Percentiles rank a stretch among this genome's conserved stretches.
Conservation (phyloP, 2,113 vertebrate species). For the Xiphias gladius region DNA sequence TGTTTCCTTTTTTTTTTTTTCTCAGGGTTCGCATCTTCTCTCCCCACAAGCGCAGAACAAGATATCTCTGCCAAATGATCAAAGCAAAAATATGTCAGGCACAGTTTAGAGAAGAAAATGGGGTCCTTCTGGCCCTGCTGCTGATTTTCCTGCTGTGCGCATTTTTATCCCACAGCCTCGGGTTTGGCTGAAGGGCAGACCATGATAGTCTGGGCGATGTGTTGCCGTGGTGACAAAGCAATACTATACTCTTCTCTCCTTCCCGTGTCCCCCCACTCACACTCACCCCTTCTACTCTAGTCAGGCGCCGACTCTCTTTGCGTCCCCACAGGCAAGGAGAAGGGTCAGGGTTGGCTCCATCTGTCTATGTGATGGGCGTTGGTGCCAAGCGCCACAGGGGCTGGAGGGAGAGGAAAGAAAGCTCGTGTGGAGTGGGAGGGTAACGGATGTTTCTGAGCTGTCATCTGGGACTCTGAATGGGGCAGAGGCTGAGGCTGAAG, state of each 20-base stretch:
- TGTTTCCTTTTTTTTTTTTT: constrained; percentile 37
- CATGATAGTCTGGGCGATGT: constrained; percentile 51
- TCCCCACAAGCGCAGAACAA: constrained; percentile 18
- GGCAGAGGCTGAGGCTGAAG: constrained; percentile 42
- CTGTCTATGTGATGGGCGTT: constrained; percentile 77
- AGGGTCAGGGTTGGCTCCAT: constrained; percentile 83
- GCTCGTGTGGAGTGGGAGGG: constrained; percentile 52
- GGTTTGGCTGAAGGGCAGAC: constrained; percentile 53
- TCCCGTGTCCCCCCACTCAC: constrained; percentile 23
- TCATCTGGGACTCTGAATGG: constrained; percentile 68
- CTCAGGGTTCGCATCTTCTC: constrained; percentile 1
- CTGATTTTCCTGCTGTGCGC: constrained; percentile 39
- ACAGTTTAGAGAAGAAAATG: constrained; percentile 3
- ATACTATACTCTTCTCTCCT: constrained; percentile 46
- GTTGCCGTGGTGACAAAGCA: constrained; percentile 70
- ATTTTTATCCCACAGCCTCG: constrained; percentile 47
- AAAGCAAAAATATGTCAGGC: constrained; percentile 47
- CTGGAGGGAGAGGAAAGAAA: constrained; percentile 62
- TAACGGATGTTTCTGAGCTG: constrained; percentile 71
- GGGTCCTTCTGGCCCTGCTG: constrained; percentile 43
- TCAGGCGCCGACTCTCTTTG: constrained; percentile 70
- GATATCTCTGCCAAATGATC: constrained; percentile 40
- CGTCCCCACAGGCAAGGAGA: constrained; percentile 71
- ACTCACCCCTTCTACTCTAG: constrained; percentile 49
- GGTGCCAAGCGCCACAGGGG: constrained; percentile 80